phyloP scores from a whole-genome alignment of 2,113 vertebrate species.

The Rhegmatorhina hoffmannsi region DNA sequence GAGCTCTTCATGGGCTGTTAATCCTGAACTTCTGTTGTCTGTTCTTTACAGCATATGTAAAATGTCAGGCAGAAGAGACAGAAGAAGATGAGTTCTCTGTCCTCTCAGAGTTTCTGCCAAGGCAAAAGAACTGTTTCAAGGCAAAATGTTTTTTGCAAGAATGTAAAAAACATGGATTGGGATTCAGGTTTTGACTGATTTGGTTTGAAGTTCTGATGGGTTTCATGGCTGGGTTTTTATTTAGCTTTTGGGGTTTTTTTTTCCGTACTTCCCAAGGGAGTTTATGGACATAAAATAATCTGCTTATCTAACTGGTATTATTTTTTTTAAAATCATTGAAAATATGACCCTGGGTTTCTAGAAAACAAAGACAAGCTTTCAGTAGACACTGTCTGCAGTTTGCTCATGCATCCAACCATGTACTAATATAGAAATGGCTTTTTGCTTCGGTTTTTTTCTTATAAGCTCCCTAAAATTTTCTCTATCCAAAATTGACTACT shows the following conservation, averaged over 20 bases:
- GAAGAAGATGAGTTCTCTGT: neutral
- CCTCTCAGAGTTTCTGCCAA: neutral
- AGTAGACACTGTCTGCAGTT: neutral
- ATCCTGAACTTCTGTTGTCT: neutral
- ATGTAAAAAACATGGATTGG: neutral
- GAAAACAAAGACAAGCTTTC: neutral
- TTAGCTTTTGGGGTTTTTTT: neutral
- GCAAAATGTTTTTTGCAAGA: neutral
- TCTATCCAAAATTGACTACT: neutral
- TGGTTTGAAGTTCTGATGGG: neutral
- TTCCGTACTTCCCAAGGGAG: neutral
- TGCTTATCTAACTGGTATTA: neutral
- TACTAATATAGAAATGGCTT: neutral
- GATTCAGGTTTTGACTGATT: neutral
- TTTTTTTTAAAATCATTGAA: neutral
- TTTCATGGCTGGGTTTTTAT: rapidly evolving
- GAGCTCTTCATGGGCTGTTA: neutral
- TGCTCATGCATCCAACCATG: neutral
- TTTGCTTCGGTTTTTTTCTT: neutral
- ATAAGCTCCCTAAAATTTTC: neutral
- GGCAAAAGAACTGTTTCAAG: neutral
- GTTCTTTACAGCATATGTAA: rapidly evolving
- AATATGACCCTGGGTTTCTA: neutral
- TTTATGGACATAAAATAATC: neutral
- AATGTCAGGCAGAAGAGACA: neutral